Conservation (phyloP, 2,888 invertebrate species). For the Leptarthrus brevirostris region DNA sequence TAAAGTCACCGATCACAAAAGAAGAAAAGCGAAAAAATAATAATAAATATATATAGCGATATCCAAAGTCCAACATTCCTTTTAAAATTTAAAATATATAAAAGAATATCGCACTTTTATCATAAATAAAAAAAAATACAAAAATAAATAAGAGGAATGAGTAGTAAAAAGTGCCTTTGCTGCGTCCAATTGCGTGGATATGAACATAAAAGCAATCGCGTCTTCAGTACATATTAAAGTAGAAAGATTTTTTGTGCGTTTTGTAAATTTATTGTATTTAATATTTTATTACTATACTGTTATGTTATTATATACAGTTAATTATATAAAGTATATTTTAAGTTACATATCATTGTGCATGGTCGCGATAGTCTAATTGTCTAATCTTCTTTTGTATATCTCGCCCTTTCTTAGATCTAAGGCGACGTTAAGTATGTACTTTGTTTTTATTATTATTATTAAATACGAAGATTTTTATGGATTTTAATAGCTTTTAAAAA, state of each 20-base stretch:
- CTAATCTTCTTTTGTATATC: conserved; percentile 28
- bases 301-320: conserved; percentile 4
- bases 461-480: conserved; percentile 39
- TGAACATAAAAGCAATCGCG: conserved; percentile 18
- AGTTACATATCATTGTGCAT: conserved; percentile 43
- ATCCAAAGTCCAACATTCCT: conserved; percentile 24
- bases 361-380: conserved; percentile 28
- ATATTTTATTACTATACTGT: conserved; percentile 29
- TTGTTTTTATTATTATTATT: conserved; percentile 21
- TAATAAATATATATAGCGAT: conserved; percentile 5
- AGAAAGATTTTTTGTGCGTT: conserved; percentile 16
- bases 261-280: conserved; percentile 39
- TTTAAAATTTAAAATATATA: not conserved
- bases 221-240: not conserved
- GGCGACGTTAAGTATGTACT: conserved; percentile 38
- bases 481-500: conserved; percentile 32
- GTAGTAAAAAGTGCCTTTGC: conserved; percentile 38
- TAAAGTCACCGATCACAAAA: not conserved
- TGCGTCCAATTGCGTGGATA: conserved; percentile 8
- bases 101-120: not conserved
- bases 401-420: conserved; percentile 15
- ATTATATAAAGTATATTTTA: conserved; percentile 23
- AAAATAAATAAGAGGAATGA: conserved; percentile 16
- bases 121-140: not conserved
- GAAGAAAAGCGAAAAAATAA: not conserved